Percentiles rank a stretch among this genome's conserved stretches.
Evolutionary conservation across 2,888 invertebrate genomes (phyloP).

Genomic region (Euzetes globulus): DNA sequence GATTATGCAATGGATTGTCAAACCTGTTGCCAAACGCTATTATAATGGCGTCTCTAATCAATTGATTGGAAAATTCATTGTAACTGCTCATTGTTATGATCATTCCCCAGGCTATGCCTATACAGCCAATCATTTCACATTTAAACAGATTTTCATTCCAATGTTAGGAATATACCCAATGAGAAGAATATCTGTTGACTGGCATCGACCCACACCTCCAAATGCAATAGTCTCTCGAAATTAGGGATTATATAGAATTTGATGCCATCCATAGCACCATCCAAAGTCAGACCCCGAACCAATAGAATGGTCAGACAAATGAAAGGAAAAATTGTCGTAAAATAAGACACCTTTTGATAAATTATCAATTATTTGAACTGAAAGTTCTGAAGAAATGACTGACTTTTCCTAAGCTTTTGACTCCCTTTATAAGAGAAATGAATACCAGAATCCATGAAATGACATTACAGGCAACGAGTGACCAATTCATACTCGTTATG

Average conservation of each 20-base stretch:
- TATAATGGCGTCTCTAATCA: background rate
- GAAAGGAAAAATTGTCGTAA: constrained; percentile 61
- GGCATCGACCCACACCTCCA: constrained; percentile 35
- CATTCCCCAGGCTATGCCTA: constrained; percentile 44
- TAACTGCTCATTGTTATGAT: constrained; percentile 49
- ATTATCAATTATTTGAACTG: background rate
- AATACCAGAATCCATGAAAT: constrained; percentile 36
- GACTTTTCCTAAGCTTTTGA: constrained; percentile 41
- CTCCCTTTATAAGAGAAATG: constrained; percentile 40
- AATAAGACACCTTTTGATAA: constrained; percentile 24
- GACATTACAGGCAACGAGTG: constrained; percentile 25
- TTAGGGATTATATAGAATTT: constrained; percentile 36
- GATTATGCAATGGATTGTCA: background rate
- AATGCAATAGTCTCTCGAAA: background rate
- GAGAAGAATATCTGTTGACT: constrained; percentile 32
- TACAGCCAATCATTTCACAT: no score
- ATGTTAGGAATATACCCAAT: background rate
- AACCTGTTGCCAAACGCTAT: background rate
- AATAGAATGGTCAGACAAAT: constrained; percentile 57
- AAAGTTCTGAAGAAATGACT: background rate
- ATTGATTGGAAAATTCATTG: constrained; percentile 49
- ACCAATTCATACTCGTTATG: constrained; percentile 25
- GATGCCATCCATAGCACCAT: constrained; percentile 36
- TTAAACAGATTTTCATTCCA: no score
- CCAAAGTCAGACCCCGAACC: constrained; percentile 32